Base-by-base conservation (phyloP, 2,797 vertebrate genomes). In the Acanthurus tractus region DNA sequence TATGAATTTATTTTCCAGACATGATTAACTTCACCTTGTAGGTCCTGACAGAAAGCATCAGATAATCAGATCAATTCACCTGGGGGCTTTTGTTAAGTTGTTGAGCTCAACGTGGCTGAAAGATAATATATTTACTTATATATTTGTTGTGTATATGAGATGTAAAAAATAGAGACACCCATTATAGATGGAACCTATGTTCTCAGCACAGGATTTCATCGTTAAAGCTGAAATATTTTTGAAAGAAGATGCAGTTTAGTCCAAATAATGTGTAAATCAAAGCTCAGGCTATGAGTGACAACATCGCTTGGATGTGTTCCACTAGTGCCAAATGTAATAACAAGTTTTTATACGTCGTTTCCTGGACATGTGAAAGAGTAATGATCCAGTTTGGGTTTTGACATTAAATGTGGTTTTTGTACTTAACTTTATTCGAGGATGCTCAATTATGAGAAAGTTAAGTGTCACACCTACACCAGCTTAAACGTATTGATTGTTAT, bases 251-350 rank as follows among this genome's bases (percentile, higher is more conserved):
- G 68, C 64, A 74, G 48, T 70, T 77, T 59, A 42, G 15, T 84
- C 71, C 46, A 80, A 62, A 83, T 66, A 53, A 72, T 67, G 67
- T 70, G 25, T 63, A 45, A 79, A 82, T 76, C 29, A 38, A 81
- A 71, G 65, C 86, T 90, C 89, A 91, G 88, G 87, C 81, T 48
- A 29, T n/a, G 63, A 78, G 57, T 69, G 73, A 59, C 36, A 22
- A 57, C 42, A 53, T 81, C 83, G 72, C 54, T 54, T 58, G 52
- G 71, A 81, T 67, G 83, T 81, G 67, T 80, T 86, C 73, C 79
- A 88, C 57, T 78, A 83, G 91, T 94, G 93, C 92, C 93, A 93
- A 94, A 94, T 76, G 49, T 62, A 64, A 72, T 34, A 54, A 62
- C 42, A 62, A 34, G 54, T 56, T 63, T 84, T 67, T 75, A 48